A percentile compares a stretch with the other conserved stretches of the same genome.
Evolutionary conservation across 2,888 invertebrate species (phyloP).

Genomic region (Rhagonycha lutea): DNA sequence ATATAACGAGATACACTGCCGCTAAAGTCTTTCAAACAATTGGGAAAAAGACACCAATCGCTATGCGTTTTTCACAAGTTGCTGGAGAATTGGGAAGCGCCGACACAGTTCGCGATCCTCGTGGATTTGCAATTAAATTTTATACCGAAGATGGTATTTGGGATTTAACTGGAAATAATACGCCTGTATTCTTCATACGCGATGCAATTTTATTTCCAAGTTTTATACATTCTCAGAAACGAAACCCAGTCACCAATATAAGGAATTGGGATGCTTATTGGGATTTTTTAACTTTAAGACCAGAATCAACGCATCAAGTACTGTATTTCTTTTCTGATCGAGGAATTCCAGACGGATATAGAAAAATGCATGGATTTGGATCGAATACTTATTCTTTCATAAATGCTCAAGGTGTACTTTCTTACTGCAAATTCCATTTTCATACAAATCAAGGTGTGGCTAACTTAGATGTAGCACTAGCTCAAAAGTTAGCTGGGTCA

Average conservation of each 20-base stretch:
- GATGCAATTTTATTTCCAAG: conserved; percentile 90
- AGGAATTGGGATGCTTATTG: conserved; percentile 95
- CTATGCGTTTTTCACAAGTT: conserved; percentile 80
- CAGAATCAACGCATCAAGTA: conserved; percentile 86
- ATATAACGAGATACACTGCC: conserved; percentile 78
- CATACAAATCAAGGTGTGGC: conserved; percentile 90
- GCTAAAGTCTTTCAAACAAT: conserved; percentile 77
- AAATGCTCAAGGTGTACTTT: conserved; percentile 69
- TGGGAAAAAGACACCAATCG: conserved; percentile 80
- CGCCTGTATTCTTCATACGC: conserved; percentile 89
- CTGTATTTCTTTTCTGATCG: conserved; percentile 88
- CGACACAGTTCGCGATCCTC: conserved; percentile 86
- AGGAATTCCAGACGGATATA: conserved; percentile 89
- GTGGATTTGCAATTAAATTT: conserved; percentile 92
- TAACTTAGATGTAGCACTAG: conserved; percentile 71
- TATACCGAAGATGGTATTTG: conserved; percentile 92
- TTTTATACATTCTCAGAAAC: conserved; percentile 95
- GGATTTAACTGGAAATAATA: conserved; percentile 94
- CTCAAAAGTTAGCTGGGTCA: conserved; percentile 68
- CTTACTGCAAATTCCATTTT: conserved; percentile 92
- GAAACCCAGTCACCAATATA: conserved; percentile 89
- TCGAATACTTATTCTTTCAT: conserved; percentile 92
- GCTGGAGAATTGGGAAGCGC: conserved; percentile 90
- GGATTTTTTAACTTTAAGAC: conserved; percentile 89
- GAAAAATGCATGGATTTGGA: conserved; percentile 80